Evolutionary conservation across 2,113 vertebrate genomes (phyloP).

Genomic region (Callipepla squamata): DNA sequence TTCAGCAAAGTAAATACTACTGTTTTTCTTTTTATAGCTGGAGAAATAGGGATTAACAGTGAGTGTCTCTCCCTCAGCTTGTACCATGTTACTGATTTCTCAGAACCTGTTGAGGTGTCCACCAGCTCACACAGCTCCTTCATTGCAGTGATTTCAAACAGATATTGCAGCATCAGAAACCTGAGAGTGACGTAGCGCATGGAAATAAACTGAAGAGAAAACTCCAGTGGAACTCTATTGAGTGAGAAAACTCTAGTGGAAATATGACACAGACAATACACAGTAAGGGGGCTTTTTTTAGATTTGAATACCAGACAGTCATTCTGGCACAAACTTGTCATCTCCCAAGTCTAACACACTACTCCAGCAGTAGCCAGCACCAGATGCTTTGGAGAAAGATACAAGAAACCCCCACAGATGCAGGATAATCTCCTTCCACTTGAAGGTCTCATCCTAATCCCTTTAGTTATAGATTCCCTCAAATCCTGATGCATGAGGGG

Average conservation of each 20-base stretch:
- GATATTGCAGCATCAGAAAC: background rate
- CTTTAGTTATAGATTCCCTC: conserved; percentile 54
- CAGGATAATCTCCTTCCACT: conserved; percentile 40
- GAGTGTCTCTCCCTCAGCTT: background rate
- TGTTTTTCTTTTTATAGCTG: background rate
- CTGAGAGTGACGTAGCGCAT: background rate
- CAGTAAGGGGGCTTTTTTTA: background rate
- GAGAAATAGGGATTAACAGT: background rate
- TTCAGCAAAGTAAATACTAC: background rate
- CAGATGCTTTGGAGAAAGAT: conserved; percentile 7
- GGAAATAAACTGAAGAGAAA: background rate
- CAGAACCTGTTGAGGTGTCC: background rate
- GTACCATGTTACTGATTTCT: background rate
- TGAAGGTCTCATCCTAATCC: conserved; percentile 47
- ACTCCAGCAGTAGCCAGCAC: background rate
- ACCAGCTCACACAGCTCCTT: background rate
- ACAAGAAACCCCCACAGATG: conserved; percentile 20
- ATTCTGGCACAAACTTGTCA: background rate
- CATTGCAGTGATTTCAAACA: background rate
- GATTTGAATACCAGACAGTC: background rate
- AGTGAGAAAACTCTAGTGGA: background rate
- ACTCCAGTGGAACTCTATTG: too few species aligned
- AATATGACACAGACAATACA: background rate
- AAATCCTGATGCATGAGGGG: conserved; percentile 32
- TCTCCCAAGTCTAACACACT: background rate